Evolutionary conservation across 2,113 vertebrate genomes (phyloP).

Genomic region (Nothobranchius kuhntae): DNA sequence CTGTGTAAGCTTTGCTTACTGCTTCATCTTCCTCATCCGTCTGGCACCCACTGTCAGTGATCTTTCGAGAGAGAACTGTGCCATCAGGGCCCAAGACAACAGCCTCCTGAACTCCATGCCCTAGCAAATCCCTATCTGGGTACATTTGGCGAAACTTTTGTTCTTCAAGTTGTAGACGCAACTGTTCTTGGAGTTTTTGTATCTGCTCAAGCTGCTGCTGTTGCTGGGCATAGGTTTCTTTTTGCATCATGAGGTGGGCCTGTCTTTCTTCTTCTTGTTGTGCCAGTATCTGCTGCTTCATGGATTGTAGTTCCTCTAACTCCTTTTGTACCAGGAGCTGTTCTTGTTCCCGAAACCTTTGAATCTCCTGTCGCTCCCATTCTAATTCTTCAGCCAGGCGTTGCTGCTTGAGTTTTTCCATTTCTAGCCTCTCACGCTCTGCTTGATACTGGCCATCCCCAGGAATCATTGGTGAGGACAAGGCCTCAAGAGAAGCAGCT

Average conservation of each 20-base stretch:
- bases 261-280: slow-evolving; percentile 97
- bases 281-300: slow-evolving; percentile 94
- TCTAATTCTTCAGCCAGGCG: slow-evolving; percentile 95
- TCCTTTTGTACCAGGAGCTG: slow-evolving; percentile 96
- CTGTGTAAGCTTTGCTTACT: slow-evolving; percentile 85
- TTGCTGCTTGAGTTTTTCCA: slow-evolving; percentile 97
- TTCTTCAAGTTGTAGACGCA: slow-evolving; percentile 93
- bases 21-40: slow-evolving; percentile 93
- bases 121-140: slow-evolving; percentile 62
- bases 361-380: slow-evolving; percentile 97
- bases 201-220: slow-evolving; percentile 96
- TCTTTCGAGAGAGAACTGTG: slow-evolving; percentile 85
- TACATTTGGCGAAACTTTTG: slow-evolving; percentile 88
- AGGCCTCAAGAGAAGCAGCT: slow-evolving; percentile 82
- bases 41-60: slow-evolving; percentile 95
- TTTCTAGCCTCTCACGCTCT: slow-evolving; percentile 92
- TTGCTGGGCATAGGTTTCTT: slow-evolving; percentile 95
- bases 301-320: slow-evolving; percentile 92
- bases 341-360: slow-evolving; percentile 96
- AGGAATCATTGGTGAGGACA: slow-evolving; percentile 86
- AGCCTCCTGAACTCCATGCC: slow-evolving; percentile 72
- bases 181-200: slow-evolving; percentile 95
- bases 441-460: slow-evolving; percentile 90
- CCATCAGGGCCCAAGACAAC: slow-evolving; percentile 70
- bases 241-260: slow-evolving; percentile 97